Percentiles rank a stretch among this genome's conserved stretches.
These are phyloP conservation scores for Chymomyza fuscimana DNA, from an alignment of 2,888 invertebrate species.

Conservation along the genomic window DNA sequence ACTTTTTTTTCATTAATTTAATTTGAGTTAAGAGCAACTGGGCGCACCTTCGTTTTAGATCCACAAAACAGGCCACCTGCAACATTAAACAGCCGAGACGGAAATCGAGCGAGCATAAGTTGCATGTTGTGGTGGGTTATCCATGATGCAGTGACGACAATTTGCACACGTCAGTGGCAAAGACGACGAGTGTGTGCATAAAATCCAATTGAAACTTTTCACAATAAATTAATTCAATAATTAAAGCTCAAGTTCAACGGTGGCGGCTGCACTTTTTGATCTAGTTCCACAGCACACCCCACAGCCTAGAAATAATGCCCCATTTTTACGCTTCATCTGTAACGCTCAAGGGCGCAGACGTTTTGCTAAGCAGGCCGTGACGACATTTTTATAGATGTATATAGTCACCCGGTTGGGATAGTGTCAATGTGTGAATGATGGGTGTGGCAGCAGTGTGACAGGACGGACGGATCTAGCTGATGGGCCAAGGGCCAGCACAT, in stretches of 20 bases:
- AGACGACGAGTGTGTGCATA: slow-evolving; percentile 21
- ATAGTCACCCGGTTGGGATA: neutral
- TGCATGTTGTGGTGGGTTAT: slow-evolving; percentile 12
- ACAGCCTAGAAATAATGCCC: slow-evolving; percentile 28
- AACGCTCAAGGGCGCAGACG: slow-evolving; percentile 49
- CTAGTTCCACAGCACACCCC: neutral
- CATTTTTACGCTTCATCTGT: slow-evolving; percentile 67
- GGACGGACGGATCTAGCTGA: neutral
- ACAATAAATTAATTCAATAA: slow-evolving; percentile 73
- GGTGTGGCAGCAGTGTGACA: neutral
- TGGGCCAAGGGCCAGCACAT: neutral
- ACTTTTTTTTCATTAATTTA: slow-evolving; percentile 46
- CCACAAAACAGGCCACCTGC: slow-evolving; percentile 63
- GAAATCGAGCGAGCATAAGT: slow-evolving; percentile 5
- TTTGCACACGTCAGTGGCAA: slow-evolving; percentile 3
- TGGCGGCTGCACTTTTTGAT: neutral
- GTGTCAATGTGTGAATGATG: slow-evolving; percentile 52
- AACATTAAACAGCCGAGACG: slow-evolving; percentile 25
- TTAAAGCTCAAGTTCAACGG: slow-evolving; percentile 66
- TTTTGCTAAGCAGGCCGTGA: slow-evolving; percentile 35
- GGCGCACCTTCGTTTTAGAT: slow-evolving; percentile 46
- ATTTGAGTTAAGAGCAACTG: slow-evolving; percentile 66
- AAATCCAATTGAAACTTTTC: slow-evolving; percentile 60
- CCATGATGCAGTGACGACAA: slow-evolving; percentile 28
- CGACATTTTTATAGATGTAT: slow-evolving; percentile 19